Evolutionary conservation across 2,888 invertebrate species (phyloP), one percentile per base, ranked within the genome.

Genomic region (Sphinx pinastri): DNA sequence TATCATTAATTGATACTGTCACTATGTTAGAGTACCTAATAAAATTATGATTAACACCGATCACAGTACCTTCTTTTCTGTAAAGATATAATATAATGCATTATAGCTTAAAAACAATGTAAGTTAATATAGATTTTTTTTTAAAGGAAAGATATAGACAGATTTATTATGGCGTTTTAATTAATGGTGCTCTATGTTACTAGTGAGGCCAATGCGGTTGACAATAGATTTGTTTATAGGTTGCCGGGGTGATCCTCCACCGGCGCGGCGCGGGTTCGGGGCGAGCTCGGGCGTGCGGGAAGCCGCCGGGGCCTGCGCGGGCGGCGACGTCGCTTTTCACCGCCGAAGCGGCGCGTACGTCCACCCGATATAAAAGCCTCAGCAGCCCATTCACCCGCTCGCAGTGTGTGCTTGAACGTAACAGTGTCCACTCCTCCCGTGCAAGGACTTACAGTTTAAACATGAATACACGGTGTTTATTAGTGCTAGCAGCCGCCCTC

Each of bases 401-500:
- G 94, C 94, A 94, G 94, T 94, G 88, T 90, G 94, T 94, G 94
- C 90, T 92, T 83, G 88, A 90, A 89, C 94, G 93, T 94, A 89
- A 91, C 82, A 92, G 94, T 93, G 93, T 85, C 88, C 85, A 92
- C 93, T 88, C 84, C 90, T 86, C 81, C 84, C 81, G 92, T 90
- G 91, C 85, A 89, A 92, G 92, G 92, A 92, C 92, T 92, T 88
- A 89, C 85, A 88, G 90, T 88, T 89, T 84, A 86, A 93, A 80
- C 84, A 94, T 94, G 94, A 90, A 93, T 92, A 90, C 94, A 89
- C 88, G 93, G 94, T 94, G 94, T 93, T 92, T 94, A 88, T 79
- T 94, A 92, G 93, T 94, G 92, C 88, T 95, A 90, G 95, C 95
- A 89, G 94, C 95, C 91, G 95, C 95, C 94, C 94, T 95, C 92